Evolutionary conservation across 2,888 invertebrate genomes (phyloP), one percentile per base, ranked within the genome.

Genomic region (Candidula unifasciata): DNA sequence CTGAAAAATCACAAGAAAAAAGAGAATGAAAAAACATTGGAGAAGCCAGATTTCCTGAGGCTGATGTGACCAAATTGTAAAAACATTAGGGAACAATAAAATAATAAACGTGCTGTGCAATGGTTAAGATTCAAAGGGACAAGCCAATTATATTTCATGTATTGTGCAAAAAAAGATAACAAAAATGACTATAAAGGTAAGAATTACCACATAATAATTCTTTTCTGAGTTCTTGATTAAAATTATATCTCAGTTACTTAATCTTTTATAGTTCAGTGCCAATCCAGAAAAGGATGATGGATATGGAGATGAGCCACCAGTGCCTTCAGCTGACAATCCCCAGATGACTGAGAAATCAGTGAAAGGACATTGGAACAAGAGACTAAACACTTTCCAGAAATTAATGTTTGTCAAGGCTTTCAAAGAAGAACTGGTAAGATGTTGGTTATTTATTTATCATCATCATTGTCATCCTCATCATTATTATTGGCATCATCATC

Each of bases 361-460:
- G n/a, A 91, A 91, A 80, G 93, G 93, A 80, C 93, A 95, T 74
- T 97, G 97, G 97, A 93, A 97, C 92, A 91, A 92, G 0, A 94
- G 93, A 24, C 92, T 97, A 33, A 95, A 94, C 1, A 94, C 95
- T 83, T 97, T 97, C 92, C 96, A 97, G 91, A 97, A 97, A 93
- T 94, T 98, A 18, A 95, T 97, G 95, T 93, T 97, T 57, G 92
- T 97, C 2, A 96, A 96, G 93, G 95, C 95, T 44, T 95, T 97
- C 78, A 96, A 95, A 89, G 97, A 96, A 93, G 97, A 97, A 91
- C 96, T 96, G 93, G 94, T 94, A 87, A 57, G 35, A 52, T 27
- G n/a, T 44, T 18, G 21, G 5, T 73, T 37, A 35, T 21, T 18
- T 24, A 33, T 78, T 24, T 37, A 24, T 30, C 5, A n/a, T 24